Evolutionary conservation across 2,113 vertebrate genomes (phyloP).

Genomic region (Rafetus swinhoei): DNA sequence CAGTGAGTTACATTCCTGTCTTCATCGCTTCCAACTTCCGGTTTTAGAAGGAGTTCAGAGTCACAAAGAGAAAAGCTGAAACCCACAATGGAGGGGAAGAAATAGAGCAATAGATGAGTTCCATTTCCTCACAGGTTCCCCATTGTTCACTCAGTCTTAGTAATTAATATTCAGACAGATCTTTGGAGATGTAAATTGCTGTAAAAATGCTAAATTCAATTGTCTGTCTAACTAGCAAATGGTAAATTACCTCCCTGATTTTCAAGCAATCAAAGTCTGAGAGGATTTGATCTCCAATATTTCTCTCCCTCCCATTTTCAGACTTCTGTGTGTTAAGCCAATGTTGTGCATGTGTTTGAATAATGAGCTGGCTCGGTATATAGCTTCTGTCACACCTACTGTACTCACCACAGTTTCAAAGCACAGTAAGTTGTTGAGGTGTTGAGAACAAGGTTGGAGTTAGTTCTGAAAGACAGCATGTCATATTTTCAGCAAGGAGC

Average conservation of each 20-base stretch:
- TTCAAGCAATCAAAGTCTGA: background rate
- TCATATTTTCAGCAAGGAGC: background rate
- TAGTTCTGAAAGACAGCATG: background rate
- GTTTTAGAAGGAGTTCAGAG: background rate
- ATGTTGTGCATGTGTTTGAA: constrained; percentile 19
- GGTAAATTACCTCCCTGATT: background rate
- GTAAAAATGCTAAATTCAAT: background rate
- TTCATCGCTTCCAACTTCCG: background rate
- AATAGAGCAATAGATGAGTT: background rate
- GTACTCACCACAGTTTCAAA: background rate
- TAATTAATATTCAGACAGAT: background rate
- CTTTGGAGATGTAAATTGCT: background rate
- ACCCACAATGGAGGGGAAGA: background rate
- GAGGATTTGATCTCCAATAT: background rate
- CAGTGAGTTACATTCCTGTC: background rate
- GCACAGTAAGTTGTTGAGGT: background rate
- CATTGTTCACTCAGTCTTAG: background rate
- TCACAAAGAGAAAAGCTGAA: background rate
- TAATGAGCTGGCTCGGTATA: background rate
- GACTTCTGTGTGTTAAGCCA: background rate
- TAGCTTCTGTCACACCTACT: background rate
- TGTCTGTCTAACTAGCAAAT: background rate
- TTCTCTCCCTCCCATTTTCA: background rate
- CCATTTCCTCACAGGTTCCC: background rate
- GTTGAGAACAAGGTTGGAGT: background rate